Evolutionary conservation across 1,140 invertebrate species (phyloP).

Genomic region (Lasioglossum baleicum): DNA sequence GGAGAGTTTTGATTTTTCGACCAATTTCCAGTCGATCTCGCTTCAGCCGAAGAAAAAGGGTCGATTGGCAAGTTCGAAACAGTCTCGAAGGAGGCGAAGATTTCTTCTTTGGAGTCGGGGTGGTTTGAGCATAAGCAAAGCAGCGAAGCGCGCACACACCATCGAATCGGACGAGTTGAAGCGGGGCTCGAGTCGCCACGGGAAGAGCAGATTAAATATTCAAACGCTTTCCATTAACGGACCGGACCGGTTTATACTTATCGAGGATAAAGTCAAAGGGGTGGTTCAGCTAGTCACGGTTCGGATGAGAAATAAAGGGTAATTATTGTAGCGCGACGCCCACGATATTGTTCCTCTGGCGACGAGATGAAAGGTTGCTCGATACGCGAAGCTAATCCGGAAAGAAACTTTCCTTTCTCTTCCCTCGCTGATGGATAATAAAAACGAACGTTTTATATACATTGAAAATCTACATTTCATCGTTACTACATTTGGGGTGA

Average conservation of each 20-base stretch:
- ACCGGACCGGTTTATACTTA: constrained; percentile 75
- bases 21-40: no score
- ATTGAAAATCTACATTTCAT: no score
- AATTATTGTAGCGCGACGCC: neutral
- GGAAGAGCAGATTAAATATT: constrained; percentile 74
- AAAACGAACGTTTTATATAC: no score
- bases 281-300: constrained; percentile 69
- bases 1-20: no score
- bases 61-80: neutral
- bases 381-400: no score
- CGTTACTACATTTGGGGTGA: no score
- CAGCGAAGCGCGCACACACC: neutral
- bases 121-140: neutral
- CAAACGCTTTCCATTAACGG: constrained; percentile 77
- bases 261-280: constrained; percentile 76
- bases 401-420: no score
- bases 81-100: neutral
- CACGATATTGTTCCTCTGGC: neutral
- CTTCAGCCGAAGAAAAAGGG: no score
- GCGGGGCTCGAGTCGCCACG: constrained; percentile 48
- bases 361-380: neutral
- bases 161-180: neutral
- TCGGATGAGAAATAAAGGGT: constrained; percentile 60
- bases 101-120: neutral
- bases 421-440: no score